Base-by-base conservation (phyloP, 2,113 vertebrate species). In the Barnardius zonarius region DNA sequence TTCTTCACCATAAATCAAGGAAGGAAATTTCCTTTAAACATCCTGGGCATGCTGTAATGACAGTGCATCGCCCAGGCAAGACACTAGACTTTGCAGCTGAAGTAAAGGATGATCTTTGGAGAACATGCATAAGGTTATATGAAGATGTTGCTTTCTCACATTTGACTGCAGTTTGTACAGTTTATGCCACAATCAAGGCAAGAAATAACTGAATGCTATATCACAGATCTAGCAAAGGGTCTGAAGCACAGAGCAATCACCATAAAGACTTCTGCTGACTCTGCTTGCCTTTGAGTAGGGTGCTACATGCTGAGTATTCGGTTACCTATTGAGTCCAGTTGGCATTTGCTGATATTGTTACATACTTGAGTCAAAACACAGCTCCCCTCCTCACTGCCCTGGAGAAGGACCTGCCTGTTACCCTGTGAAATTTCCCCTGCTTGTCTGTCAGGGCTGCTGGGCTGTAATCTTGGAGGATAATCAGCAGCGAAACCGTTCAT, bases 401-500 rank as follows among this genome's bases (percentile, higher is more conserved):
- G 23, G 46, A 51, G 37, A 87, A 92, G 74, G 81, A 92, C 54
- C 74, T 96, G 91, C 86, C 89, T 1, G 3, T 92, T 96, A 92
- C 33, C 77, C 91, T 80, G 80, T 83, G 67, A 94, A 96, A 91
- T 95, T 96, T 95, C 88, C 63, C 93, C 74, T 87, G 66, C 86
- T 91, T 96, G 81, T 94, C 91, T 96, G 92, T 96, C 94, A 94
- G 78, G 75, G 78, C 94, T 93, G 96, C 95, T 87, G 83, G 89
- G 92, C 92, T 87, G 81, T 95, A 93, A 95, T 94, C 83, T 92
- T 97, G 96, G 95, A 94, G 89, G 83, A 93, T 91, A 96, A 97
- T 97, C 96, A 96, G 89, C 96, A 94, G 91, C 46, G 14, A 94
- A 96, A 91, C 93, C 89, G 94, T 95, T 95, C 95, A 96, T 97